Evolutionary conservation across 2,113 vertebrate genomes (phyloP).

Genomic region (Ciconia boyciana): DNA sequence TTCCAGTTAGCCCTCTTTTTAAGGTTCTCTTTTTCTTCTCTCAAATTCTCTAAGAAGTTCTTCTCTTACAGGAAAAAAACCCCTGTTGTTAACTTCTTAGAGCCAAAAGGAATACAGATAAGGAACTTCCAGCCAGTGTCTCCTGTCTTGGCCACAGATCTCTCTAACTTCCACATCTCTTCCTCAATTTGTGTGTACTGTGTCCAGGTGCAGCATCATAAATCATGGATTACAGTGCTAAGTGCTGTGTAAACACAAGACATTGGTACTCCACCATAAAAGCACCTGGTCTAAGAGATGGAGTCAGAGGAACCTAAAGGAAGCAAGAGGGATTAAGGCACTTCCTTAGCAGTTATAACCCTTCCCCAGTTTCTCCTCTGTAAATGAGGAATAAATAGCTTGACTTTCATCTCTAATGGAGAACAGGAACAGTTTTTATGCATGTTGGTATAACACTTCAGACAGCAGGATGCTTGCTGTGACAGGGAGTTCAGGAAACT

Average conservation of each 20-base stretch:
- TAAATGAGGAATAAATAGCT: not conserved
- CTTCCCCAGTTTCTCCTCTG: not conserved
- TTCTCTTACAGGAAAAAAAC: not conserved
- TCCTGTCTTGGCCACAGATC: not conserved
- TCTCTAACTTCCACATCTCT: not conserved
- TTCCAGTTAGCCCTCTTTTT: not conserved
- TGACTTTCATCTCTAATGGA: not conserved
- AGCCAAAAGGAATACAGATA: not conserved
- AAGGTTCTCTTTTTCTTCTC: not conserved
- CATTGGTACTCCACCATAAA: not conserved
- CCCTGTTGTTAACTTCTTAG: not conserved
- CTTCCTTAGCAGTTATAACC: not conserved
- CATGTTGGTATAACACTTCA: not conserved
- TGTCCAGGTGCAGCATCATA: not conserved
- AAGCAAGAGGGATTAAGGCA: not conserved
- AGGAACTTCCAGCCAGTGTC: not conserved
- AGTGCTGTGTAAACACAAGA: not conserved
- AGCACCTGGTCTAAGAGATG: not conserved
- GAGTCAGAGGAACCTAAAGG: not conserved
- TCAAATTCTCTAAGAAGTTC: not conserved
- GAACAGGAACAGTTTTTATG: not conserved
- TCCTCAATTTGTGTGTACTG: not conserved
- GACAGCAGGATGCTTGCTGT: not conserved
- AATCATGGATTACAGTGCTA: not conserved
- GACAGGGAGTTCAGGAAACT: not conserved